A percentile compares a stretch with the other conserved stretches of the same genome.
Conservation (phyloP, 2,113 vertebrate genomes). For the Lates calcarifer region DNA sequence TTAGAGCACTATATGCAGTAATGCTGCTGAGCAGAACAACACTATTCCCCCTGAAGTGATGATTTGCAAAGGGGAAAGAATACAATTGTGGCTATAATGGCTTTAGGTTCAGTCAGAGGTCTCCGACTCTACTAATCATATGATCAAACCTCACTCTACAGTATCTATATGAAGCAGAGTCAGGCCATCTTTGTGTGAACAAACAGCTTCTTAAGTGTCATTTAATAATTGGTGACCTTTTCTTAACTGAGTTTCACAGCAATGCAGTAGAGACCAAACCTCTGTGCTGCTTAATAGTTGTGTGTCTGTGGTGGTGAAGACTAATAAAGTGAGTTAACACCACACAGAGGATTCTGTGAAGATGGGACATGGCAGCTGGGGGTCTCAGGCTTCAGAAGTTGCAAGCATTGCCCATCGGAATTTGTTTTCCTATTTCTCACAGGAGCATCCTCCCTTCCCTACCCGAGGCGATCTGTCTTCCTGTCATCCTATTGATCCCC, state of each 20-base stretch:
- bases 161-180: not conserved
- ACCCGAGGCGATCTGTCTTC: conserved; percentile 78
- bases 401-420: conserved; percentile 57
- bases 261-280: conserved; percentile 24
- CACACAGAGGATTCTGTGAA: conserved; percentile 6
- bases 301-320: conserved; percentile 5
- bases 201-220: conserved; percentile 29
- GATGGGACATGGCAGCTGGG: conserved; percentile 3
- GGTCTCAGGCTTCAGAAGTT: conserved; percentile 48
- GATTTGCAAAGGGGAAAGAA: not conserved
- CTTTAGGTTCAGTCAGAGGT: conserved; percentile 38
- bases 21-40: conserved; percentile 10
- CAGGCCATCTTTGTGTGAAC: not conserved
- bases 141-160: conserved; percentile 12
- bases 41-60: not conserved
- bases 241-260: conserved; percentile 24
- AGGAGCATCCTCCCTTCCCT: conserved; percentile 46
- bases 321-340: conserved; percentile 17
- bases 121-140: conserved; percentile 1
- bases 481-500: conserved; percentile 82
- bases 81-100: conserved; percentile 21
- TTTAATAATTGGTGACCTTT: conserved; percentile 51
- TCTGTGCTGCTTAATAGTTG: conserved; percentile 36
- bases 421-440: conserved; percentile 67
- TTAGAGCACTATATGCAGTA: conserved; percentile 31